Percentiles rank a stretch among this genome's conserved stretches.
phyloP scores from a whole-genome alignment of 1,140 invertebrate species.

The Palaemon carinicauda region DNA sequence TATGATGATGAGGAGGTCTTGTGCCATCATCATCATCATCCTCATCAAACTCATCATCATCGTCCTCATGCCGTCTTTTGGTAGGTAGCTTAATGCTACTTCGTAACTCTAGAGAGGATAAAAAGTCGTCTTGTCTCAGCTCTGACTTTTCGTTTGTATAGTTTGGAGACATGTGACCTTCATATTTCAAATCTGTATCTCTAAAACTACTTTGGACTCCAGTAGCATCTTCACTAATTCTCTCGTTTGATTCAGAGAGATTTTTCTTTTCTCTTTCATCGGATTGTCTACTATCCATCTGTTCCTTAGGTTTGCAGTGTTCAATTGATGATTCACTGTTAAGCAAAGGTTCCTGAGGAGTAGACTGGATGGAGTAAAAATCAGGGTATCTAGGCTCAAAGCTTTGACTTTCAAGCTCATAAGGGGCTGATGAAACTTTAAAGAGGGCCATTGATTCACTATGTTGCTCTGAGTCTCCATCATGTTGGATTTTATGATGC shows the following conservation, averaged over 20 bases:
- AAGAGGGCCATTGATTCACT: conserved; percentile 24
- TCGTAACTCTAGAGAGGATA: conserved; percentile 42
- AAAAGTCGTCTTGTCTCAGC: conserved; percentile 44
- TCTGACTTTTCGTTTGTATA: background rate
- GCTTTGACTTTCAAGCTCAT: conserved; percentile 39
- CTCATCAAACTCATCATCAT: conserved; percentile 39
- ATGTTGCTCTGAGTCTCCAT: conserved; percentile 34
- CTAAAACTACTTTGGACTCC: background rate
- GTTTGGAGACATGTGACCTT: background rate
- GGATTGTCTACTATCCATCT: background rate
- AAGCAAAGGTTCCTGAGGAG: conserved; percentile 25
- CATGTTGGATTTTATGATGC: conserved; percentile 21
- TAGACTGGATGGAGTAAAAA: conserved; percentile 28
- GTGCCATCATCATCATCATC: conserved; percentile 38
- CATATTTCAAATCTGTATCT: conserved; percentile 13
- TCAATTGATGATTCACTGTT: conserved; percentile 16
- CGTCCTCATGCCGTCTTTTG: conserved; percentile 31
- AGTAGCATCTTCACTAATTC: background rate
- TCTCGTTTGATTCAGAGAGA: background rate
- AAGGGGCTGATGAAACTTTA: conserved; percentile 38
- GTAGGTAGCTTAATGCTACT: conserved; percentile 18
- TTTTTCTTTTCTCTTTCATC: background rate
- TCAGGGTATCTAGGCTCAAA: conserved; percentile 42
- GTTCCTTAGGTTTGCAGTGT: conserved; percentile 30
- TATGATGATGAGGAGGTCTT: conserved; percentile 43